Base-by-base conservation (phyloP, 2,888 invertebrate species). In the Petrolisthes cinctipes region DNA sequence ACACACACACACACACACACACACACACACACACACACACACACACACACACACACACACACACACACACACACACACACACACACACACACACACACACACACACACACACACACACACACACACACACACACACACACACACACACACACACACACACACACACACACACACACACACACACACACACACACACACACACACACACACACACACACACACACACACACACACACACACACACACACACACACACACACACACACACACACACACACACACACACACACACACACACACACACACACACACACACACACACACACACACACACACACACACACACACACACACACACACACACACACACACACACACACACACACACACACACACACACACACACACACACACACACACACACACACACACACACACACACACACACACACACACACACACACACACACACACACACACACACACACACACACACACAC, bases 301-400 rank as follows among this genome's bases (percentile, higher is more conserved):
- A 66, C 66, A 66, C 66, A 66, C 66, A 66, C 66, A 66, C 78
- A 78, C 51, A 37, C 78, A 78, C 78, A 37, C 0, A 37, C 53
- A 79, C 53, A 79, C 53, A 79, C 53, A 54, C 53, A 79, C 53
- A 79, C 17, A 54, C 53, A 53, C 53, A 79, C 53, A 54, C 53
- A 79, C 54, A 54, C 54, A 54, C 54, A 54, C 54, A 54, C 54
- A 54, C 54, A 54, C 54, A 79, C 54, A 71, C n/a, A 71, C 14
- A 71, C 14, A 71, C 66, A 66, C 66, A 66, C 66, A 66, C 66
- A 66, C 66, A 66, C 66, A 66, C 78, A 78, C 51, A 37, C 78
- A 78, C 78, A 37, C 0, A 37, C 53, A 79, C 53, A 79, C 53
- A 79, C 53, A 54, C 53, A 79, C 53, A 79, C 17, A 54, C 53